A percentile compares a stretch with the other conserved stretches of the same genome.
These are phyloP conservation scores for Pyrgus malvae DNA, from an alignment of 2,888 invertebrate species.

Conservation along the genomic window DNA sequence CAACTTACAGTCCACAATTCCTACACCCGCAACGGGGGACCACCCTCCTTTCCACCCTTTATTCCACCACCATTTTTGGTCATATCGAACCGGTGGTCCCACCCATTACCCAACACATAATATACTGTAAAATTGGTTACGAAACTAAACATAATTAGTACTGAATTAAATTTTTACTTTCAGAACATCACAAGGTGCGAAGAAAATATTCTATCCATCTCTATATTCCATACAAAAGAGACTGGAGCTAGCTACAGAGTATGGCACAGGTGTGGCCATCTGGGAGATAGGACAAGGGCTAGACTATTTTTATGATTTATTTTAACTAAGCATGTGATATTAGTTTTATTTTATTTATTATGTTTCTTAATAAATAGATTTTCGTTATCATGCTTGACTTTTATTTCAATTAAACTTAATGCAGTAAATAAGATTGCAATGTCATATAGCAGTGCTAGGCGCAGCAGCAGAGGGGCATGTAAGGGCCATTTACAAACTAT, in stretches of 20 bases:
- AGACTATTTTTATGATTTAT: slow-evolving; percentile 94
- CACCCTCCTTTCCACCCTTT: too few species aligned
- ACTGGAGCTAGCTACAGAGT: slow-evolving; percentile 88
- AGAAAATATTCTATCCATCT: slow-evolving; percentile 94
- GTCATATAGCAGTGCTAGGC: neutral
- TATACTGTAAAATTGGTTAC: too few species aligned
- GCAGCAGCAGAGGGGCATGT: too few species aligned
- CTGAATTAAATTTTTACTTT: slow-evolving; percentile 38
- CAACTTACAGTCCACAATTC: too few species aligned
- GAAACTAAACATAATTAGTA: too few species aligned
- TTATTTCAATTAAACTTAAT: too few species aligned
- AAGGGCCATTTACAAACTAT: too few species aligned
- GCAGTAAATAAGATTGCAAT: too few species aligned
- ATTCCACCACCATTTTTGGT: too few species aligned
- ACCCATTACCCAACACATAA: too few species aligned
- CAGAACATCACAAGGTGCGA: slow-evolving; percentile 85
- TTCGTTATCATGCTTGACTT: neutral
- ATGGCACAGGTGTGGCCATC: slow-evolving; percentile 93
- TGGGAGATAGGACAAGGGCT: slow-evolving; percentile 99
- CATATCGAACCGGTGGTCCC: too few species aligned
- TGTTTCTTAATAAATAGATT: neutral
- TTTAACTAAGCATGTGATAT: slow-evolving; percentile 70
- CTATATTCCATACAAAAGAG: slow-evolving; percentile 91
- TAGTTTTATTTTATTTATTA: slow-evolving; percentile 53
- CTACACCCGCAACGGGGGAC: too few species aligned